phyloP scores from a whole-genome alignment of 1,140 invertebrate genomes.

The Tribolium castaneum region DNA sequence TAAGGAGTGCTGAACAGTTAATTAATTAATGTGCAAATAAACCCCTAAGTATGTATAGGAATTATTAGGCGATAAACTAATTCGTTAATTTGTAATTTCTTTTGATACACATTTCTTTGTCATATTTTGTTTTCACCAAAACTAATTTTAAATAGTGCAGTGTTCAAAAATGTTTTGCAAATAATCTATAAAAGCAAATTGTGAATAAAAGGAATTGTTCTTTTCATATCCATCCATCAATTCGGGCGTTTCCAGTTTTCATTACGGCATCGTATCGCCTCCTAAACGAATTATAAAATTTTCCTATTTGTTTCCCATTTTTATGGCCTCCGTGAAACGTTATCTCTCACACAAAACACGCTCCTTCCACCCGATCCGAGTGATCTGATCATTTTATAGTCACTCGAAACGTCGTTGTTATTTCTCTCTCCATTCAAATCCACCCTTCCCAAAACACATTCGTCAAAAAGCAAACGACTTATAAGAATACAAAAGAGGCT shows the following conservation, averaged over 20 bases:
- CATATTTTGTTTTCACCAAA: no score
- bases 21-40: no score
- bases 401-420: slow-evolving; percentile 18
- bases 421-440: neutral
- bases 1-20: no score
- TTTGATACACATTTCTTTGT: no score
- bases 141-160: no score
- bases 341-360: neutral
- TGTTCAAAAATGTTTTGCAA: no score
- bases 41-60: no score
- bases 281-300: slow-evolving; percentile 9
- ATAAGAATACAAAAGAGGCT: slow-evolving; percentile 12
- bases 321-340: neutral
- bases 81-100: no score
- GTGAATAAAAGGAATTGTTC: no score
- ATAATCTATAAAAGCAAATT: no score
- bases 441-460: slow-evolving; percentile 24
- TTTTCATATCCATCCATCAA: neutral
- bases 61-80: no score
- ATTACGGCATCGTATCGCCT: neutral
- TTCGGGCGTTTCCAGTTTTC: neutral
- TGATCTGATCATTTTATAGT: slow-evolving; percentile 27
- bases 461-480: slow-evolving; percentile 20
- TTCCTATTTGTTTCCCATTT: slow-evolving; percentile 20
- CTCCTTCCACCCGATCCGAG: neutral